Evolutionary conservation across 2,797 vertebrate genomes (phyloP).

Genomic region (Macroramphosus scolopax): DNA sequence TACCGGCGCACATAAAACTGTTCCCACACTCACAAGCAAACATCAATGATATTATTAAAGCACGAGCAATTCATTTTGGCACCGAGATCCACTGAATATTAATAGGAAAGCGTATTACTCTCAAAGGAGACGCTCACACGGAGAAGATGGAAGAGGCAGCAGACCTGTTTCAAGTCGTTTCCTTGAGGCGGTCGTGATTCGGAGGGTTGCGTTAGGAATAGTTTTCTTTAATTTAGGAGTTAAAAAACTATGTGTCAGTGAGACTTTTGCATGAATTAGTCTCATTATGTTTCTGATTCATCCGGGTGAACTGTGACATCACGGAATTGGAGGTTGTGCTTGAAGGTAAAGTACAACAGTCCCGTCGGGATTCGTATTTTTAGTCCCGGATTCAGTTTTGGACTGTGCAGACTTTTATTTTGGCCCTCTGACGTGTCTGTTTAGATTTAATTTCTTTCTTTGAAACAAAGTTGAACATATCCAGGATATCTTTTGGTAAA

Average conservation of each 20-base stretch:
- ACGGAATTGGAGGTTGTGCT: conserved; percentile 4
- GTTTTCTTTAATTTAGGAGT: conserved; percentile 28
- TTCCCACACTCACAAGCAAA: neutral
- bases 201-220: conserved; percentile 36
- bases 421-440: too few species aligned
- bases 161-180: conserved; percentile 17
- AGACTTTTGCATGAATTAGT: conserved; percentile 15
- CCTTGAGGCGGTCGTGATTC: conserved; percentile 25
- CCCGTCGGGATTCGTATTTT: too few species aligned
- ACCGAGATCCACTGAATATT: conserved; percentile 31
- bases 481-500: too few species aligned
- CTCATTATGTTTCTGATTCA: conserved; percentile 19
- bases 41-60: conserved; percentile 13
- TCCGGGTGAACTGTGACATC: conserved; percentile 6
- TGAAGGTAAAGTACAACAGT: too few species aligned
- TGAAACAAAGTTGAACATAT: too few species aligned
- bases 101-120: conserved; percentile 25
- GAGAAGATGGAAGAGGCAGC: neutral
- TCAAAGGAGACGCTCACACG: too few species aligned
- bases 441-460: too few species aligned
- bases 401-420: too few species aligned
- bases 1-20: too few species aligned
- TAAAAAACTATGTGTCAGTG: conserved; percentile 19
- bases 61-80: conserved; percentile 9
- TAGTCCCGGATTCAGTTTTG: too few species aligned